Evolutionary conservation across 2,113 vertebrate species (phyloP).

Genomic region (Trinectes maculatus): DNA sequence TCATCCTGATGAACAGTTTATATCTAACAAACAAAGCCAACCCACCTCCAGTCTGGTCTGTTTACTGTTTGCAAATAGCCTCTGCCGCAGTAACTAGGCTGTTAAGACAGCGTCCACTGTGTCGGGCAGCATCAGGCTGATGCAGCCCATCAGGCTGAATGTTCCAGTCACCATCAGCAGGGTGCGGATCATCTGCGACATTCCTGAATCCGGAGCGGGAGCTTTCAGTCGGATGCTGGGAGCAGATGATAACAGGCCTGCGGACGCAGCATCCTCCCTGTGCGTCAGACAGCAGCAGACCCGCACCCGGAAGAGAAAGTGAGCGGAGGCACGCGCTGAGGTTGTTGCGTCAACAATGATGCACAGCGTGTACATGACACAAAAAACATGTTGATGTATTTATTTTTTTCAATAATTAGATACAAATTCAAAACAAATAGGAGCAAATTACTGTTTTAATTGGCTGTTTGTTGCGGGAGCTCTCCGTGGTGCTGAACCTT

Average conservation of each 20-base stretch:
- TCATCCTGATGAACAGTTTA: too few species aligned
- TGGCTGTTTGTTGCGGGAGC: too few species aligned
- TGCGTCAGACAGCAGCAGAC: not conserved
- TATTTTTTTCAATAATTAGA: too few species aligned
- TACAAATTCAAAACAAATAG: too few species aligned
- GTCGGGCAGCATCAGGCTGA: not conserved
- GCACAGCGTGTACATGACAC: too few species aligned
- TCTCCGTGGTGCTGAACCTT: constrained; percentile 52
- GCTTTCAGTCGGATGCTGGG: not conserved
- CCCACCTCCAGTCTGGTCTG: constrained; percentile 33
- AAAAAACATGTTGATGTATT: too few species aligned
- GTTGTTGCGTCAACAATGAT: not conserved
- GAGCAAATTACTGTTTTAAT: too few species aligned
- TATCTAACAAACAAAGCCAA: not conserved
- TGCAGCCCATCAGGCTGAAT: constrained; percentile 1
- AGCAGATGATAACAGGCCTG: not conserved
- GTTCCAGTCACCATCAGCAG: not conserved
- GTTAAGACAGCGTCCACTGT: constrained; percentile 5
- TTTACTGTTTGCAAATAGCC: constrained; percentile 5
- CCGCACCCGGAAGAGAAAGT: constrained; percentile 58
- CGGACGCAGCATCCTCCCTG: constrained; percentile 11
- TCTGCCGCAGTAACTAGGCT: not conserved
- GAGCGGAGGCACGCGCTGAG: constrained; percentile 14
- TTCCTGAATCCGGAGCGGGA: not conserved
- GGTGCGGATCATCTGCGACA: not conserved